Base-by-base conservation (phyloP, 1,140 invertebrate species). In the Tetranychus urticae region DNA sequence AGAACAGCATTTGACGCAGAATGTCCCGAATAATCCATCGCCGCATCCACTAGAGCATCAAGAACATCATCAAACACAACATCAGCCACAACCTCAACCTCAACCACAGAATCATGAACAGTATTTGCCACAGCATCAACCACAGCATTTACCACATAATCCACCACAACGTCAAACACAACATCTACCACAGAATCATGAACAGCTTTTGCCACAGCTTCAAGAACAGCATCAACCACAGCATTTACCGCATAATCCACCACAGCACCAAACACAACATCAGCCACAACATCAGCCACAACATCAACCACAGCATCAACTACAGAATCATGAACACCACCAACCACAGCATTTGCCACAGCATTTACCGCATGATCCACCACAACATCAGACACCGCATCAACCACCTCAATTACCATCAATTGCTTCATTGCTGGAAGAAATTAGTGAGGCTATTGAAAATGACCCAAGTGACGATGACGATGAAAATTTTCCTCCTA, bases 381-480 rank as follows among this genome's bases (percentile, higher is more conserved):
- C 23, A 23, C 23, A 23, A 23, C 23, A 23, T 23, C 23, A 23
- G 12, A 46, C 12, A n/a, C 50, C 1, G 2, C n/a, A 8, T 52
- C 50, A 23, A 12, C 50, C 5, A 23, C 23, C 2, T 14, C 3
- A 31, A 31, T 23, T 14, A 61, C 23, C 56, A 58, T 39, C 23
- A 23, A 23, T 23, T 59, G 56, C 23, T 54, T 68, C 63, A 56
- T 65, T 65, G 12, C 42, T 66, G 10, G 52, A 66, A 62, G 68
- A 69, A 56, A 69, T 69, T 33, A 67, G 67, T 46, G 67, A 68
- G 35, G 68, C 66, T 13, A 39, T 65, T 5, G 65, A 52, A 31
- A 61, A 14, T 12, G 37, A 63, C 3, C 23, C 23, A 23, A 23
- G 23, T 23, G 23, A 23, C 23, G 23, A 23, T 23, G 23, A 23